phyloP scores from a whole-genome alignment of 2,113 vertebrate species.

The Ptychochromis oligacanthus region DNA sequence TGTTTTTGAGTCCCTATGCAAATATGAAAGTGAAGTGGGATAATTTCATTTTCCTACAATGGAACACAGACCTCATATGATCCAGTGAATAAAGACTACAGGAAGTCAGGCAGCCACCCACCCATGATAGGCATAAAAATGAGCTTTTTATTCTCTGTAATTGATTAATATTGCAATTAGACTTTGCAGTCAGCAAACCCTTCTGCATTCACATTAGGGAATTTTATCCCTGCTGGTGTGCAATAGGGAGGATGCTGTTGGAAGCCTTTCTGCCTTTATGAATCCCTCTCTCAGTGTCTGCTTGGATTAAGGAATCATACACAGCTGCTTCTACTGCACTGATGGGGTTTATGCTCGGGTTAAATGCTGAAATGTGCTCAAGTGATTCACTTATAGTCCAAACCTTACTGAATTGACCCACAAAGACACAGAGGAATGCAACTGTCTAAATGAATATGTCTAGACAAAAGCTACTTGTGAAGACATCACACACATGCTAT shows the following conservation, averaged over 20 bases:
- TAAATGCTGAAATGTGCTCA: constrained; percentile 70
- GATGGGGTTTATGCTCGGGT: constrained; percentile 71
- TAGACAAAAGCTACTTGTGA: constrained; percentile 30
- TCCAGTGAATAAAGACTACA: constrained; percentile 45
- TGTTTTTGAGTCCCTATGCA: constrained; percentile 51
- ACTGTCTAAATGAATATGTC: constrained; percentile 45
- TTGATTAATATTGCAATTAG: constrained; percentile 78
- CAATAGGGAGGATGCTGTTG: constrained; percentile 50
- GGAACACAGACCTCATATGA: constrained; percentile 24
- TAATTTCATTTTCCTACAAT: constrained; percentile 51
- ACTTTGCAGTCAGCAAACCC: constrained; percentile 61
- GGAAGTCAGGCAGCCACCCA: constrained; percentile 43
- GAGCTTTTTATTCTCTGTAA: constrained; percentile 69
- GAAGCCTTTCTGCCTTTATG: constrained; percentile 64
- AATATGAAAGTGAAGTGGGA: constrained; percentile 36
- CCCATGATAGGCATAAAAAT: constrained; percentile 53
- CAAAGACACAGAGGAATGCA: constrained; percentile 45
- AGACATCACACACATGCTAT: constrained; percentile 14
- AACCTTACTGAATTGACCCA: constrained; percentile 61
- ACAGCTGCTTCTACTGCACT: constrained; percentile 49
- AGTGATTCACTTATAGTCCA: constrained; percentile 61
- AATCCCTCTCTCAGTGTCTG: constrained; percentile 66
- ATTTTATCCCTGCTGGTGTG: constrained; percentile 55
- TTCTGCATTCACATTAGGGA: constrained; percentile 58
- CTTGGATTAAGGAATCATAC: constrained; percentile 69